These are phyloP conservation scores for Nephrotoma guestfalica DNA, from an alignment of 2,888 invertebrate genomes.

Conservation along the genomic window DNA sequence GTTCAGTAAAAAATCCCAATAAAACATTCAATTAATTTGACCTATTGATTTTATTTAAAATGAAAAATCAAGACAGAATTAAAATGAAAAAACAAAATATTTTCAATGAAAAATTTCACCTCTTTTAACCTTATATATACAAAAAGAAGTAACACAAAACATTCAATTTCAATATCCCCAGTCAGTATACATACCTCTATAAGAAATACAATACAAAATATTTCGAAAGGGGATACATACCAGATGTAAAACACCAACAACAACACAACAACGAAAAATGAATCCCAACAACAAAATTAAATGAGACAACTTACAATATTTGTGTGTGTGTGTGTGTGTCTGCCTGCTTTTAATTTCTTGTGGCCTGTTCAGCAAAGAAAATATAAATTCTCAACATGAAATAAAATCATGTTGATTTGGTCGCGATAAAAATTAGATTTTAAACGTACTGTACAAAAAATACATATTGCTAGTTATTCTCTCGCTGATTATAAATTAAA, in stretches of 20 bases:
- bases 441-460: neutral
- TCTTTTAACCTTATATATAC: neutral
- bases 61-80: neutral
- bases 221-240: neutral
- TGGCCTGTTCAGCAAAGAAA: neutral
- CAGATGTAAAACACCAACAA: neutral
- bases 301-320: neutral
- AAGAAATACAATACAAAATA: neutral
- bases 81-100: neutral
- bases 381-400: constrained; percentile 3
- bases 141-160: neutral
- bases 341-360: neutral
- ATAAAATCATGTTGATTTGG: constrained; percentile 3
- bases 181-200: neutral
- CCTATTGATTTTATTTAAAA: neutral
- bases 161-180: neutral
- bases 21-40: constrained; percentile 2
- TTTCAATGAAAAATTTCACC: constrained; percentile 2
- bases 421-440: constrained; percentile 3
- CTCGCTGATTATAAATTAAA: neutral
- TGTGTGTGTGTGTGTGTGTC: neutral
- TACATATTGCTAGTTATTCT: neutral
- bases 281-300: neutral
- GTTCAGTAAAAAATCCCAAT: neutral
- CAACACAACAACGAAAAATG: neutral